Conservation (phyloP, 2,113 vertebrate genomes). For the Dryoscopus gambensis region DNA sequence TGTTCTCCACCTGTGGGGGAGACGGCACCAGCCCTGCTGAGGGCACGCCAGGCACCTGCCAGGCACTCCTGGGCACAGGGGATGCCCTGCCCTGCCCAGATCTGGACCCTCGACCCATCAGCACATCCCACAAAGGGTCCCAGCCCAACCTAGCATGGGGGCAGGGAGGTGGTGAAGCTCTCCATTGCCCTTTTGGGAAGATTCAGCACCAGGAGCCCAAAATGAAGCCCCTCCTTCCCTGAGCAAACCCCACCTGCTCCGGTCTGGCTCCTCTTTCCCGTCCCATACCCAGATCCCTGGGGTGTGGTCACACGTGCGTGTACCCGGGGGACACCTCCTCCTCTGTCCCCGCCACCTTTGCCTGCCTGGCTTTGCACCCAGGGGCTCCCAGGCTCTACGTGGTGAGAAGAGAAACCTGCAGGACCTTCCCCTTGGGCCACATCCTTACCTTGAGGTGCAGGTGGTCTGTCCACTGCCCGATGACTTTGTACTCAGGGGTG, state of each 20-base stretch:
- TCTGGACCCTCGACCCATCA: accelerated
- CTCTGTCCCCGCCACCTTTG: neutral
- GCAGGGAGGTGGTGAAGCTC: neutral
- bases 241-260: neutral
- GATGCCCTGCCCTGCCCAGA: neutral
- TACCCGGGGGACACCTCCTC: neutral
- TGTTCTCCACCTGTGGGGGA: constrained; percentile 77
- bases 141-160: neutral
- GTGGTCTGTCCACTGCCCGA: constrained; percentile 90
- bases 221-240: neutral
- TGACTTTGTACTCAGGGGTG: constrained; percentile 87
- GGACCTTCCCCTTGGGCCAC: neutral
- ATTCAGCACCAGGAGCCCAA: neutral
- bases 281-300: accelerated
- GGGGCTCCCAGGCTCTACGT: accelerated
- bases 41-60: accelerated
- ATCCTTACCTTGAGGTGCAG: constrained; percentile 84
- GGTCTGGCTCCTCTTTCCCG: neutral
- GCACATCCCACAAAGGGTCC: neutral
- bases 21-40: neutral
- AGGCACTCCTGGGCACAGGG: accelerated
- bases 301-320: accelerated
- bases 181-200: neutral
- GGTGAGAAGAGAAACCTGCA: neutral
- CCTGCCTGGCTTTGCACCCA: neutral